Conservation (phyloP, 2,797 vertebrate genomes). For the Streptopelia turtur region DNA sequence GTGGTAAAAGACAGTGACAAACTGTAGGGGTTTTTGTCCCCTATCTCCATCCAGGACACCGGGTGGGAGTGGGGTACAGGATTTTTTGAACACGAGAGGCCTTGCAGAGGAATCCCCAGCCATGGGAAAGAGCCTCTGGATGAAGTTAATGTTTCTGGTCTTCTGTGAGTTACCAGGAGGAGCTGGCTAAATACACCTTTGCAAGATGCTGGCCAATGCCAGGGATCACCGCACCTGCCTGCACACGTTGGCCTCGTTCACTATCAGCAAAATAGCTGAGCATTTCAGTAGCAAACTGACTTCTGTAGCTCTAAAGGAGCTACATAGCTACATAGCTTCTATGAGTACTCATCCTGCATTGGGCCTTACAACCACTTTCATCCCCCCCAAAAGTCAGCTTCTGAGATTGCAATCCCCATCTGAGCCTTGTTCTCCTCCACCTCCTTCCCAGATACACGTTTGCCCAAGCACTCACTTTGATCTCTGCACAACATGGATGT, state of each 20-base stretch:
- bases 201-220: not conserved
- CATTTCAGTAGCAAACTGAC: not conserved
- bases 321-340: fast-evolving
- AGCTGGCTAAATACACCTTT: not conserved
- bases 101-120: not conserved
- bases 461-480: not conserved
- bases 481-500: not conserved
- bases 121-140: not conserved
- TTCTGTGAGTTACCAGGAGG: not conserved
- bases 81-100: not conserved
- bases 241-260: not conserved
- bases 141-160: not conserved
- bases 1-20: not conserved
- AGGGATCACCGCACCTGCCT: not conserved
- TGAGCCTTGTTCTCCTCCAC: conserved; percentile 51
- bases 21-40: not conserved
- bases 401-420: not conserved
- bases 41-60: not conserved
- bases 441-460: not conserved
- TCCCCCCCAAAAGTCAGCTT: not conserved
- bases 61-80: no score
- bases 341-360: fast-evolving
- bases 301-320: not conserved
- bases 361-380: not conserved
- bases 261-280: not conserved